Evolutionary conservation across 2,888 invertebrate species (phyloP), one percentile per base, ranked within the genome.

Genomic region (Athalia rosae): DNA sequence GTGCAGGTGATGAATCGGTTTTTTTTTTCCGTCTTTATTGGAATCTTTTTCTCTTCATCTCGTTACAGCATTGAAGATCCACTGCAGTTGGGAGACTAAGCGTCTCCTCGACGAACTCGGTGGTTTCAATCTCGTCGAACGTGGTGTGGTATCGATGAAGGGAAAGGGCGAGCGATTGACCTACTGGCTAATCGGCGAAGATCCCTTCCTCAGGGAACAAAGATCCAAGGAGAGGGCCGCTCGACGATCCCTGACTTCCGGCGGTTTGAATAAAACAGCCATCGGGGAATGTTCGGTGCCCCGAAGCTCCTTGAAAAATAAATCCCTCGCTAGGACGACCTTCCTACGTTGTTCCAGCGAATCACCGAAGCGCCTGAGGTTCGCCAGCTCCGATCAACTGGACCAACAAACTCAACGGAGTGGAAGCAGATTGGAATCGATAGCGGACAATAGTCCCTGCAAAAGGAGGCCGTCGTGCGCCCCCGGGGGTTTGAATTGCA

Each of bases 161-260:
- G 96, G 96, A 64, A 96, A 96, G 89, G 95, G 95, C 0, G 95
- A 96, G 62, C 94, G 95, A 87, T 90, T 93, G 80, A 97, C 97
- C 1, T 97, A 94, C 89, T 97, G 96, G 96, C 90, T 97, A 58
- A 90, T 94, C 4, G 96, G 96, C 0, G 96, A 97, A 87, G 94
- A 95, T 78, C 91, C 93, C 0, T 89, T 90, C 5, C 92, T 93
- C 62, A 92, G 93, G 45, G 91, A 92, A 69, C 88, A 91, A 78
- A 91, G 95, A 63, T 91, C 91, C 78, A 90, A 91, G 76, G 92
- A 92, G 81, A 90, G 93, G 53, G 90, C 91, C 81, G 87, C 91
- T 82, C 86, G 92, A 69, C 85, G 92, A 79, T 89, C 90, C 11
- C 71, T 48, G 76, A 71, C 77, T 71, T 78, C 76, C 76, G 63